Conservation (phyloP, 2,888 invertebrate species). For the Anticlea derivata region DNA sequence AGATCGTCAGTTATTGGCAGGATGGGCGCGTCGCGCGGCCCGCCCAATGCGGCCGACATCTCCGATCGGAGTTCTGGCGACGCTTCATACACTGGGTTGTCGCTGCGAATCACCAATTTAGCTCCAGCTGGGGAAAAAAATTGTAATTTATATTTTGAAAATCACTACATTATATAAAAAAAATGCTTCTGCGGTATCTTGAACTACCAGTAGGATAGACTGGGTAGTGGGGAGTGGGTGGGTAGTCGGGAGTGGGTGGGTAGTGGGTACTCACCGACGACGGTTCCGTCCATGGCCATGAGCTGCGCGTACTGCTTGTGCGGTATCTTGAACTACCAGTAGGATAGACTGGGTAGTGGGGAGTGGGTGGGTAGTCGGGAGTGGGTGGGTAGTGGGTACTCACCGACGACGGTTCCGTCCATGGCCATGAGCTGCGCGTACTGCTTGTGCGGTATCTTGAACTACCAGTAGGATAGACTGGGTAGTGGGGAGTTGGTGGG, state of each 20-base stretch:
- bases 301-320: slow-evolving; percentile 36
- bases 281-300: slow-evolving; percentile 51
- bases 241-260: too few species aligned
- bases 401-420: slow-evolving; percentile 55
- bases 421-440: slow-evolving; percentile 42
- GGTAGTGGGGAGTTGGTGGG: too few species aligned
- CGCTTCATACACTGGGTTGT: slow-evolving; percentile 29
- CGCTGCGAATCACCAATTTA: slow-evolving; percentile 52
- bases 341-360: too few species aligned
- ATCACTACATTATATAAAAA: too few species aligned
- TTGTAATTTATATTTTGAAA: background rate
- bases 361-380: too few species aligned
- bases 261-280: slow-evolving; percentile 50
- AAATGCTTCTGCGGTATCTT: too few species aligned
- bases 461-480: too few species aligned
- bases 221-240: too few species aligned
- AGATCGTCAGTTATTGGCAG: background rate
- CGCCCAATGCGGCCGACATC: slow-evolving; percentile 22
- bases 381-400: too few species aligned
- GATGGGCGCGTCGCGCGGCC: background rate
- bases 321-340: too few species aligned
- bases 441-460: slow-evolving; percentile 3
- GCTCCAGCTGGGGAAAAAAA: slow-evolving; percentile 44
- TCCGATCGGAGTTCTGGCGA: background rate
- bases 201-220: too few species aligned